Evolutionary conservation across 2,113 vertebrate species (phyloP).

Genomic region (human (Homo sapiens)): GRCh38 chr9:105373001-105373500

Average conservation of each 20-base stretch:
- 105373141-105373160: neutral
- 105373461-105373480: neutral
- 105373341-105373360: neutral
- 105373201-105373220: neutral
- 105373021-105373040: slow-evolving; percentile 37
- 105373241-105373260: neutral
- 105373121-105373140: slow-evolving; percentile 21
- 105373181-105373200: neutral
- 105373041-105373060: slow-evolving; percentile 33
- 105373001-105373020: neutral
- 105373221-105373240: neutral
- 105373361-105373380: slow-evolving; percentile 18
- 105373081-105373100: slow-evolving; percentile 13
- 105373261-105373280: neutral
- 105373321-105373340: neutral
- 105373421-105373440: neutral
- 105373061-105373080: slow-evolving; percentile 40
- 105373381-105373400: neutral
- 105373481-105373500: neutral
- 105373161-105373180: neutral
- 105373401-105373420: neutral
- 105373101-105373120: neutral
- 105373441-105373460: neutral
- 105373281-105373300: neutral
- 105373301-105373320: neutral